Percentiles rank a stretch among this genome's conserved stretches.
Evolutionary conservation across 2,113 vertebrate species (phyloP).

Genomic region (Shinisaurus crocodilurus): DNA sequence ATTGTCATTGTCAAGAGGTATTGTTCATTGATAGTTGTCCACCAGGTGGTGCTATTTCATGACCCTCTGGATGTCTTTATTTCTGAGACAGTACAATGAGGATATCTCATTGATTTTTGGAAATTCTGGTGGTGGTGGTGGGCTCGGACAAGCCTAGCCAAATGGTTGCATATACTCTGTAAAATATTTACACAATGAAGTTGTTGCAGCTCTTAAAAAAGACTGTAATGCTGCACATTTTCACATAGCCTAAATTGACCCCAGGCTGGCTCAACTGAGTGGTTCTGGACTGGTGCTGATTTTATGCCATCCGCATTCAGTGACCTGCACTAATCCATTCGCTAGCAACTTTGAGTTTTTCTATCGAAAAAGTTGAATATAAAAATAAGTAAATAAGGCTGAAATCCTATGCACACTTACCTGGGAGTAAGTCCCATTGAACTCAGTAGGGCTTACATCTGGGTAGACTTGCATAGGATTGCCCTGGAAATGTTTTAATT

Average conservation of each 20-base stretch:
- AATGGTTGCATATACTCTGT: background rate
- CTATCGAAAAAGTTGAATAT: no score
- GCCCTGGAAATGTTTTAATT: no score
- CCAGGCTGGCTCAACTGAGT: background rate
- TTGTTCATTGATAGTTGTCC: slow-evolving; percentile 8
- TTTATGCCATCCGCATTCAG: background rate
- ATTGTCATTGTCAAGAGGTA: background rate
- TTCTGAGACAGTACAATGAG: background rate
- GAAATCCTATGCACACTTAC: no score
- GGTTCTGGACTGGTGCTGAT: background rate
- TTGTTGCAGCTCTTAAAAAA: background rate
- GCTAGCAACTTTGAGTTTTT: no score
- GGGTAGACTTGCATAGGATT: no score
- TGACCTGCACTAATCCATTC: no score
- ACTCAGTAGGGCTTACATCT: no score
- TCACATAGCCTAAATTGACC: background rate
- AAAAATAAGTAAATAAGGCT: no score
- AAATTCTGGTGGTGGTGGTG: background rate
- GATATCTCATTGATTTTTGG: background rate
- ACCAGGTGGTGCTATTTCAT: slow-evolving; percentile 72
- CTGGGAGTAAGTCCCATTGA: no score
- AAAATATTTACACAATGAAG: background rate
- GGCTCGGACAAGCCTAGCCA: background rate
- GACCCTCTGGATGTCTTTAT: slow-evolving; percentile 21
- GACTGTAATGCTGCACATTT: background rate